Evolutionary conservation across 2,888 invertebrate species (phyloP), one percentile per base, ranked within the genome.

Genomic region (Dastarcus helophoroides): DNA sequence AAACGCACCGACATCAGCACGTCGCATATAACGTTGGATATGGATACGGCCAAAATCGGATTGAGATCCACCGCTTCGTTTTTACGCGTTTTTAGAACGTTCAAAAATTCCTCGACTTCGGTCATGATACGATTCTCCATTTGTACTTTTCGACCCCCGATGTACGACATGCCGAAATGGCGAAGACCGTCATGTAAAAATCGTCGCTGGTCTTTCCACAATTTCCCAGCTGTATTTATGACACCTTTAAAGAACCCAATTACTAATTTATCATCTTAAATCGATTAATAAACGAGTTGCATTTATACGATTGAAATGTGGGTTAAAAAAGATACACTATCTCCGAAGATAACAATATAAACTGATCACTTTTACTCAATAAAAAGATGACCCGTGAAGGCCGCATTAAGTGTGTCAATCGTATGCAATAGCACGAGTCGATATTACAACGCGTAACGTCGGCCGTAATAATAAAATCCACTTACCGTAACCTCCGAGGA

Each of bases 11-110:
- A 83, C 90, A 91, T 90, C 50, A 89, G 74, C 45, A 90, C 75
- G 39, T 83, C 81, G 60, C 90, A 89, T 43, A 91, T 89, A 3
- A 91, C 88, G 61, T 91, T 91, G 51, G 84, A 85, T 42, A 89
- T 79, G 15, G 83, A 79, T 42, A 86, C 71, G 22, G 85, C 80
- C 29, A 91, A 69, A 11, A 76, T 65, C 5, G 79, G 76, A 30
- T 82, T 82, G 31, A 86, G 64, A 51, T 84, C 80, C 22, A 78
- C 70, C 1, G 86, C 71, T 17, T 69, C 66, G n/a, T 78, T 77
- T 38, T 74, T 70, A 30, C 72, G 64, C 3, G 67, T 64, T 32
- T 71, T 70, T 34, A 88, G 54, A 32, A 73, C 73, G 17, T 67
- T 63, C 28, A 89, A 68, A 42, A 85, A 74, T 38, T 76, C 73